Evolutionary conservation across 1,140 invertebrate species (phyloP).

Genomic region (Heliconius hewitsoni): DNA sequence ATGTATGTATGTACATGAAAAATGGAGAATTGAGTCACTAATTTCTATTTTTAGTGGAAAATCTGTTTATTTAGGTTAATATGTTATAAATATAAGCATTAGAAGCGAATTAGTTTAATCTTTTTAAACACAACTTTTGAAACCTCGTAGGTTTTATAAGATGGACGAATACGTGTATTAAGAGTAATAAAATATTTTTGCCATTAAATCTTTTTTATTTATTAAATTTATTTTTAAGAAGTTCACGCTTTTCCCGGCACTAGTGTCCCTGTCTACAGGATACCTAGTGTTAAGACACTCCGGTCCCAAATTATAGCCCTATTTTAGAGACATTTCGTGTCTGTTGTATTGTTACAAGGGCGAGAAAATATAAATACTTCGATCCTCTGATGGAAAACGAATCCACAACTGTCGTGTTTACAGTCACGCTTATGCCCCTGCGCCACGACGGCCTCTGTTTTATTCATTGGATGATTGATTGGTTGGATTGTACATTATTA

Average conservation of each 20-base stretch:
- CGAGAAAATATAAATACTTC: too few relatives aligned
- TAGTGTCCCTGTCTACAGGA: too few relatives aligned
- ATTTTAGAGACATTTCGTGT: too few relatives aligned
- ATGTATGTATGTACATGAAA: not conserved
- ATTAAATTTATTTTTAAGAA: not conserved
- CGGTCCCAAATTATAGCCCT: too few relatives aligned
- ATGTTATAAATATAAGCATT: not conserved
- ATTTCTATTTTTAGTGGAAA: not conserved
- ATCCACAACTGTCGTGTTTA: too few relatives aligned
- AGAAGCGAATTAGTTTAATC: not conserved
- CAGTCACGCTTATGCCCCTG: too few relatives aligned
- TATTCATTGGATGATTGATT: too few relatives aligned
- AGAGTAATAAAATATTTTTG: slow-evolving; percentile 14
- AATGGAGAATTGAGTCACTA: not conserved
- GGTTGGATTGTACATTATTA: too few relatives aligned
- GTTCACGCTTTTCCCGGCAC: not conserved
- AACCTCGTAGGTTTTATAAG: not conserved
- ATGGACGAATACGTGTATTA: slow-evolving; percentile 10
- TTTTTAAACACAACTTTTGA: not conserved
- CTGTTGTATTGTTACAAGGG: too few relatives aligned
- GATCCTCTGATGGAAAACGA: too few relatives aligned
- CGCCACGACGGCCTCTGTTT: too few relatives aligned
- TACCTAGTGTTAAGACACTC: too few relatives aligned
- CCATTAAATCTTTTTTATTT: not conserved
- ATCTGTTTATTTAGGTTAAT: not conserved